Evolutionary conservation across 2,113 vertebrate genomes (phyloP).

Genomic region (Aythya baeri): DNA sequence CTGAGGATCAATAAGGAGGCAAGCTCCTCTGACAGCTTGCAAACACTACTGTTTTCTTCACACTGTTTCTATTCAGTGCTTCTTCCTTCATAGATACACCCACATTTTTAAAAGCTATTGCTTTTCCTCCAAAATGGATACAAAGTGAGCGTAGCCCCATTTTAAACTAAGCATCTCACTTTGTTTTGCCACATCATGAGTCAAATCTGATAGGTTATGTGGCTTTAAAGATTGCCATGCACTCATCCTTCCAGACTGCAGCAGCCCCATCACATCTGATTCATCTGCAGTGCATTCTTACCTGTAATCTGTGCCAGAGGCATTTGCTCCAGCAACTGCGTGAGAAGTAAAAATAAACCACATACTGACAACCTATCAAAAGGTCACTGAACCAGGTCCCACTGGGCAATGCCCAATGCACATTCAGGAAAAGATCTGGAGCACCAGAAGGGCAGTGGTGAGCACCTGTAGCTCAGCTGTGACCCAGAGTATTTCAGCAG

Average conservation of each 20-base stretch:
- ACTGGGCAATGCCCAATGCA: neutral
- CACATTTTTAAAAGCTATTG: neutral
- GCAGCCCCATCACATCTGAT: neutral
- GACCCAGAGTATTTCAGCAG: neutral
- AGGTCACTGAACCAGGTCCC: neutral
- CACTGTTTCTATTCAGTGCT: constrained; percentile 41
- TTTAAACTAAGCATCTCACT: neutral
- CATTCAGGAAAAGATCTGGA: neutral
- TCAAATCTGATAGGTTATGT: neutral
- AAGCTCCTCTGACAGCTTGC: constrained; percentile 30
- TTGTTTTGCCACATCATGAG: neutral
- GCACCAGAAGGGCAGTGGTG: neutral
- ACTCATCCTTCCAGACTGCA: neutral
- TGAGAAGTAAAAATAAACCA: neutral
- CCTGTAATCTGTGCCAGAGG: constrained; percentile 20
- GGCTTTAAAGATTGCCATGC: neutral
- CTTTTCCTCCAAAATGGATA: neutral
- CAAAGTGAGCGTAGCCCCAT: neutral
- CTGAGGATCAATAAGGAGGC: constrained; percentile 7
- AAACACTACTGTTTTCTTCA: constrained; percentile 47
- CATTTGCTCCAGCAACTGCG: neutral
- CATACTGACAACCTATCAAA: neutral
- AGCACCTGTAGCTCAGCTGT: neutral
- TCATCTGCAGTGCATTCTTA: constrained; percentile 21
- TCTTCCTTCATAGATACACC: neutral